Conservation (phyloP, 2,888 invertebrate genomes). For the Desoria tigrina region DNA sequence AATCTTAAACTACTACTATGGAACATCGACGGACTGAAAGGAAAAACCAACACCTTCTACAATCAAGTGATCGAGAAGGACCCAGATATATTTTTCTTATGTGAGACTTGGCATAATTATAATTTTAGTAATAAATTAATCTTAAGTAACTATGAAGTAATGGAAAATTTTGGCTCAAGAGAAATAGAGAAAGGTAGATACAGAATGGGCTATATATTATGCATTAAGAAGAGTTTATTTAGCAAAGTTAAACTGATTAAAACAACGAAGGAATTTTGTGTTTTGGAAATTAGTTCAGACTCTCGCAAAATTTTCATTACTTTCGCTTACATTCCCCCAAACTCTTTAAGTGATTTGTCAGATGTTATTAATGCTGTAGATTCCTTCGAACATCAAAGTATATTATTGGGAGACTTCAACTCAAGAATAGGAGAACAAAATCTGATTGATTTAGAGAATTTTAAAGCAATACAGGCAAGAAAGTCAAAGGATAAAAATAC, state of each 20-base stretch:
- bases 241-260: background rate
- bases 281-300: background rate
- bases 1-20: background rate
- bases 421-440: too few species aligned
- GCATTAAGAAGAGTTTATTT: background rate
- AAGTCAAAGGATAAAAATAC: too few species aligned
- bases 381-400: too few species aligned
- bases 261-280: background rate
- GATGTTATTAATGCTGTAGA: too few species aligned
- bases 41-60: background rate
- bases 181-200: background rate
- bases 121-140: background rate
- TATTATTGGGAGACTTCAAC: too few species aligned
- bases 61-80: background rate
- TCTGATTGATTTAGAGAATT: too few species aligned
- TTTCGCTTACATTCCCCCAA: background rate
- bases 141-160: background rate
- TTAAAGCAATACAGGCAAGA: too few species aligned
- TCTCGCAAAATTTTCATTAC: background rate
- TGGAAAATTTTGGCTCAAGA: background rate
- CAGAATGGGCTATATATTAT: background rate
- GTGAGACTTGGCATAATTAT: background rate
- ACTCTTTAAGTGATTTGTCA: too few species aligned
- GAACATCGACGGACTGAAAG: background rate
- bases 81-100: background rate